Evolutionary conservation across 23 tunicate species (phyloP).

Genomic region (Phallusia fumigata): DNA sequence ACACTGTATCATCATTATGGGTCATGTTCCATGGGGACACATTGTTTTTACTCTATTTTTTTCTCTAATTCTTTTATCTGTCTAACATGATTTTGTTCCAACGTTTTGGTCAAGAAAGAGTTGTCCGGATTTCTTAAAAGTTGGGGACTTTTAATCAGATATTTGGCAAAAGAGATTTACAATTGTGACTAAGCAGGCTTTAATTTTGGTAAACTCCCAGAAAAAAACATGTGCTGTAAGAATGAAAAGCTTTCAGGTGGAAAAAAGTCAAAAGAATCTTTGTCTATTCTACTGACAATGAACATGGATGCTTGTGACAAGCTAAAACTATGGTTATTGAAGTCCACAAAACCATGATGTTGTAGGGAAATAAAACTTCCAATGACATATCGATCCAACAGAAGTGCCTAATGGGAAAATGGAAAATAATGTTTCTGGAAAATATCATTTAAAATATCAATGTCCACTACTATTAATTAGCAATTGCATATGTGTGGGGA

Average conservation of each 20-base stretch:
- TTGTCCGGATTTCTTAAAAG: too few species aligned
- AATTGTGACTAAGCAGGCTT: constrained; percentile 37
- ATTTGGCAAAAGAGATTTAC: constrained; percentile 29
- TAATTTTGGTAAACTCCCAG: constrained; percentile 15
- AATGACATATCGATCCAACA: constrained; percentile 16
- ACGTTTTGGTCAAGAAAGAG: too few species aligned
- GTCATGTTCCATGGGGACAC: too few species aligned
- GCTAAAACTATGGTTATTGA: constrained; percentile 23
- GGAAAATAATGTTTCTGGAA: too few species aligned
- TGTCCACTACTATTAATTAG: too few species aligned
- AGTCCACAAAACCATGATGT: constrained; percentile 18
- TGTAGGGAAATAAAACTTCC: constrained; percentile 18
- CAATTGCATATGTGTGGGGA: too few species aligned
- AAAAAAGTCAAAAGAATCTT: constrained; percentile 23
- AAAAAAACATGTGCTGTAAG: constrained; percentile 18
- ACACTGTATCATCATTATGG: too few species aligned
- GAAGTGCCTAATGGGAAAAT: constrained; percentile 4
- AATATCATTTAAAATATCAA: too few species aligned
- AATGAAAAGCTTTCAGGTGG: constrained; percentile 22
- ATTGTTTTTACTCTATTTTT: too few species aligned
- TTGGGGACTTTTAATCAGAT: too few species aligned
- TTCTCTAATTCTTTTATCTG: too few species aligned
- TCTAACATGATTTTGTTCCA: too few species aligned
- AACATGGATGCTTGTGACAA: constrained; percentile 42
- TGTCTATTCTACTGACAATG: constrained; percentile 16